Conservation (phyloP, 2,113 vertebrate species). For the Acrocephalus kingi region DNA sequence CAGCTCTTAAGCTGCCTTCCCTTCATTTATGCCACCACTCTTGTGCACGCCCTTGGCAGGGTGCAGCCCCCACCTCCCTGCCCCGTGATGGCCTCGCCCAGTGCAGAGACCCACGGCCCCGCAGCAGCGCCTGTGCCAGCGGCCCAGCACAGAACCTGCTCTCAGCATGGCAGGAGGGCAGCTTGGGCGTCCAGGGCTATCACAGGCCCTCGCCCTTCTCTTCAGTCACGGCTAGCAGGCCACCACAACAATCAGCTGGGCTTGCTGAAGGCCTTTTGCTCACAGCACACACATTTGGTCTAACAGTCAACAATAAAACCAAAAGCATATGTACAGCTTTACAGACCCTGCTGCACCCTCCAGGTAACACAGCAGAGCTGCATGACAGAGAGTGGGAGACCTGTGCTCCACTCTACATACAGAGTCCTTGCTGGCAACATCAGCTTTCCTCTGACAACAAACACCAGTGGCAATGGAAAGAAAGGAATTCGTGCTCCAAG, state of each 20-base stretch:
- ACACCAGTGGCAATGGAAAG: neutral
- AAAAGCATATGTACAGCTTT: constrained; percentile 18
- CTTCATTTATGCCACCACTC: neutral
- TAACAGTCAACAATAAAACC: constrained; percentile 16
- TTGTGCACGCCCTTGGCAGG: fast-evolving
- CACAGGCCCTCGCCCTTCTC: neutral
- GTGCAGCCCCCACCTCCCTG: neutral
- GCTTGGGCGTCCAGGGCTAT: neutral
- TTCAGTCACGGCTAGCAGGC: neutral
- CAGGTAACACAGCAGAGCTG: neutral
- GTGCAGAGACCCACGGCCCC: fast-evolving
- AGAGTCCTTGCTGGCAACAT: neutral
- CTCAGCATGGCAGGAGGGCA: neutral
- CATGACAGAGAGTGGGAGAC: neutral
- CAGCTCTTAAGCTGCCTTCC: neutral
- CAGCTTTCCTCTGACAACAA: neutral
- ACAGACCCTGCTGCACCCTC: neutral
- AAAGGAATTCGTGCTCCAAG: neutral
- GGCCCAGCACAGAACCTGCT: neutral
- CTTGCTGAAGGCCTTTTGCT: neutral
- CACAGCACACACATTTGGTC: neutral
- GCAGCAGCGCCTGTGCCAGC: neutral
- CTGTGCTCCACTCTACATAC: neutral
- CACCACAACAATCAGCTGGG: fast-evolving
- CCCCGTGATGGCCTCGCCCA: neutral